Evolutionary conservation across 2,888 invertebrate genomes (phyloP), one percentile per base, ranked within the genome.

Genomic region (Polydrusus pterygomalis): DNA sequence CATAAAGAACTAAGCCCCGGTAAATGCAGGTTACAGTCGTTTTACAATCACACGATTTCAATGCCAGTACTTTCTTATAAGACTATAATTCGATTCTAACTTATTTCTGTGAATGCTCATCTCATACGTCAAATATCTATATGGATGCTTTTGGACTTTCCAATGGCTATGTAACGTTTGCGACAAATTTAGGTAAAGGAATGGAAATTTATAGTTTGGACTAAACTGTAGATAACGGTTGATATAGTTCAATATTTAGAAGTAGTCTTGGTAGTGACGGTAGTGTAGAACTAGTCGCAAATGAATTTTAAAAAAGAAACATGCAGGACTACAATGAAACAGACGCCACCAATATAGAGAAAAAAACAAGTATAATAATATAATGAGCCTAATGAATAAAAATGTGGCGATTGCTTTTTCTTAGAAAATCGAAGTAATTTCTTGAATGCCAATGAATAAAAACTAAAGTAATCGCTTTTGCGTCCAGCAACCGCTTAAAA

Each of bases 1-100:
- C 80, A 78, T 79, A 81, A 80, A 79, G 77, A 78, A 78, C 74
- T 64, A 70, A 74, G 78, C 63, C 76, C 70, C 62, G 68, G 75
- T 79, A 78, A 80, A 80, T 80, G 79, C 80, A 71, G 79, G 78
- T 81, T 79, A 79, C 79, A 80, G 80, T 77, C 78, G 75, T 73
- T 80, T 78, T 76, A 80, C 78, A 79, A 79, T 79, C 77, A 79
- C 80, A 80, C 80, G 80, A 81, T 78, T 80, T 80, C 78, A 80
- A 80, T 81, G 77, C 80, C 74, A 79, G 79, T 77, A 73, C 76
- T 80, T 80, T 80, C 79, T 7, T 17, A 18, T 75, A 71, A 60
- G 76, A 60, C 72, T 72, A 63, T 13, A 68, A 67, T 69, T 72
- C 69, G 76, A 56, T 67, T 60, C 15, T 47, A 76, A 76, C 76